phyloP scores from a whole-genome alignment of 2,113 vertebrate species.

The Eretmochelys imbricata region DNA sequence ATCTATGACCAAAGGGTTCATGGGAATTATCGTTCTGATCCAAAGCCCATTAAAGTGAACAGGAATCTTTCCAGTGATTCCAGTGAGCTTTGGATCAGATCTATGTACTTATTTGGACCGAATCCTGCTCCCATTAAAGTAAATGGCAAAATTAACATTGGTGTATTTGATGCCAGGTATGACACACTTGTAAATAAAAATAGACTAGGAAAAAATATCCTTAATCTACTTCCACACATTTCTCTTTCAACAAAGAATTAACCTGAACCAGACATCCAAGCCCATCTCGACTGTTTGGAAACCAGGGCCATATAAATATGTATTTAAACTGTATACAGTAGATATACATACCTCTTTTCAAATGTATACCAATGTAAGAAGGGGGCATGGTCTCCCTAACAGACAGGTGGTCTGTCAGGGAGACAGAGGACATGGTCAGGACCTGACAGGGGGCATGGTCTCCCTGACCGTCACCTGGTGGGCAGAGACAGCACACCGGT shows the following conservation, averaged over 20 bases:
- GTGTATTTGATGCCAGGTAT: conserved; percentile 6
- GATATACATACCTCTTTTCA: background rate
- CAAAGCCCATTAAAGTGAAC: background rate
- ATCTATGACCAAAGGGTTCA: background rate
- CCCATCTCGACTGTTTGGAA: background rate
- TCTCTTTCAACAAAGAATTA: background rate
- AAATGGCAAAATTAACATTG: background rate
- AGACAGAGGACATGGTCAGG: too few species aligned
- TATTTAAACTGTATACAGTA: background rate
- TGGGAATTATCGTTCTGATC: background rate
- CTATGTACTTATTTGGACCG: background rate
- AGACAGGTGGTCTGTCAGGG: too few species aligned
- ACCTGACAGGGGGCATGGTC: too few species aligned
- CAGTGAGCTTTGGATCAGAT: background rate
- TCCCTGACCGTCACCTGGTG: too few species aligned
- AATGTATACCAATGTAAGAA: background rate
- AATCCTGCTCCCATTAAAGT: background rate
- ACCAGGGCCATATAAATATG: background rate
- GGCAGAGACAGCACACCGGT: too few species aligned
- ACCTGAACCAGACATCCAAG: background rate
- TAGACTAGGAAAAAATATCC: background rate
- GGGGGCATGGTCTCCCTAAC: too few species aligned
- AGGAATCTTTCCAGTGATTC: background rate
- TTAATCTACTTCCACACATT: background rate
- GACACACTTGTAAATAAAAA: background rate